A percentile compares a stretch with the other conserved stretches of the same genome.
Evolutionary conservation across 2,113 vertebrate genomes (phyloP).

Genomic region (Gorsachius goisagi): DNA sequence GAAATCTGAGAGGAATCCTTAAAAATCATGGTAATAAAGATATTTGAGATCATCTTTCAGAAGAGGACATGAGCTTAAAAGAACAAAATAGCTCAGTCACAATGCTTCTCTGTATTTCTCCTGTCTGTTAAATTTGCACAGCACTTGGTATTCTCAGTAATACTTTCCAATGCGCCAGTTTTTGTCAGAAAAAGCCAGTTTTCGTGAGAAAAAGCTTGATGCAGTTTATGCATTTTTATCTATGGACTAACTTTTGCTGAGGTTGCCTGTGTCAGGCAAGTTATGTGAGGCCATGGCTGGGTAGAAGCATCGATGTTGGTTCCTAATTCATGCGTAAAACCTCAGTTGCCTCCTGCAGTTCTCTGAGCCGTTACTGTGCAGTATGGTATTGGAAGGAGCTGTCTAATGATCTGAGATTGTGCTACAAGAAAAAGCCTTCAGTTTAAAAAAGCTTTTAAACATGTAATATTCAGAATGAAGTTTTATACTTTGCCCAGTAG

Average conservation of each 20-base stretch:
- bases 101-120: neutral
- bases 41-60: neutral
- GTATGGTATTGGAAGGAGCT: neutral
- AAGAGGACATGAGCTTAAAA: neutral
- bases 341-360: neutral
- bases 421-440: neutral
- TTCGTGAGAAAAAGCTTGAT: neutral
- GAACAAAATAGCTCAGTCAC: neutral
- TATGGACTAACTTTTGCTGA: neutral
- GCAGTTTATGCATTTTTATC: neutral
- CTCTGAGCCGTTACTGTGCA: neutral
- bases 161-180: neutral
- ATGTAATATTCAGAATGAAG: neutral
- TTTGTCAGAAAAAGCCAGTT: neutral
- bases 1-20: neutral
- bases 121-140: neutral
- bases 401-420: neutral
- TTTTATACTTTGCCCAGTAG: neutral
- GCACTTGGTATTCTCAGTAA: neutral
- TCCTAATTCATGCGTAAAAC: neutral
- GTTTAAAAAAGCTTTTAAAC: neutral
- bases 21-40: neutral
- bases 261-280: neutral
- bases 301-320: neutral
- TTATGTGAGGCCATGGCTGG: rapidly evolving